These are phyloP conservation scores for Chymomyza amoena DNA, from an alignment of 2,888 invertebrate genomes.

Conservation along the genomic window DNA sequence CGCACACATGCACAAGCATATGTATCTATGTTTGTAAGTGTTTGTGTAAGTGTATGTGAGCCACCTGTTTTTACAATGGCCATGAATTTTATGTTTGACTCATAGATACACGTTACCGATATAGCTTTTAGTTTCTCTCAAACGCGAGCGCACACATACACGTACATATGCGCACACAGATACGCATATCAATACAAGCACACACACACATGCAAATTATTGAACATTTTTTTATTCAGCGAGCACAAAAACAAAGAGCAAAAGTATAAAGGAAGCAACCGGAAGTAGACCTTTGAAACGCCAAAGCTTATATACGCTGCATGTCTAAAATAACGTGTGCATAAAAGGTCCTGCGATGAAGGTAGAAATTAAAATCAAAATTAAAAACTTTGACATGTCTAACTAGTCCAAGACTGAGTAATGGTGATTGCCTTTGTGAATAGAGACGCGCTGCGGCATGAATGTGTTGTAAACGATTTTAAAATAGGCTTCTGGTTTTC, in stretches of 20 bases:
- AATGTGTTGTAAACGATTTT: too few species aligned
- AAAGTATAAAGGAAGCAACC: background rate
- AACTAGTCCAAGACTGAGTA: too few species aligned
- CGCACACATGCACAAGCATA: slow-evolving; percentile 13
- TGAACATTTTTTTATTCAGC: slow-evolving; percentile 50
- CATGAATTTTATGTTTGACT: background rate
- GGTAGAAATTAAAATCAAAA: too few species aligned
- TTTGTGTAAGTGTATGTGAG: slow-evolving; percentile 9
- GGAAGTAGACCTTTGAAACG: background rate
- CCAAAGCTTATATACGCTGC: background rate
- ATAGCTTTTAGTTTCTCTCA: background rate
- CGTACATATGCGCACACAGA: slow-evolving; percentile 19
- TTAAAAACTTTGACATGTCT: too few species aligned
- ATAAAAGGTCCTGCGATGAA: too few species aligned
- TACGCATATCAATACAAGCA: slow-evolving; percentile 6
- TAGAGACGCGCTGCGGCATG: too few species aligned
- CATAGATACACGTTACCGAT: background rate
- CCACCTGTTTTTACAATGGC: background rate
- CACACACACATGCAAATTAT: slow-evolving; percentile 28
- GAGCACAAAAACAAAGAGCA: slow-evolving; percentile 16
- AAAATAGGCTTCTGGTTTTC: too few species aligned
- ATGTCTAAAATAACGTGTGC: too few species aligned
- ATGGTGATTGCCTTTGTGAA: too few species aligned
- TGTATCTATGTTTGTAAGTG: slow-evolving; percentile 6
- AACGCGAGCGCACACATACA: slow-evolving; percentile 22